Base-by-base conservation (phyloP, 2,113 vertebrate species). In the Abramis brama region DNA sequence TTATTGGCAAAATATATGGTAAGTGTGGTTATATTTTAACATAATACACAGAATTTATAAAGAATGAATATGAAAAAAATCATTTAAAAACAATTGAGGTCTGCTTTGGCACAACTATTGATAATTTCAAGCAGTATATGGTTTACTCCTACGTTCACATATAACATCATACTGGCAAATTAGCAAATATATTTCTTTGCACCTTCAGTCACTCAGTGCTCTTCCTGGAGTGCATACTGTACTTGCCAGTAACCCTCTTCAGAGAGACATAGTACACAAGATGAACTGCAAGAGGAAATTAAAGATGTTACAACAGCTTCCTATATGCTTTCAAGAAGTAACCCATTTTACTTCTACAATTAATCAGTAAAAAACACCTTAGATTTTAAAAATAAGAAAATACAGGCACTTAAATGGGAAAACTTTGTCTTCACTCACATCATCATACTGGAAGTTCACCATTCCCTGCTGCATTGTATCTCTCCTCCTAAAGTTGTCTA, bases 381-480 rank as follows among this genome's bases (percentile, higher is more conserved):
- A 8, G 33, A 36, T 25, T n/a, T 43, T 13, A 57, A 36, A 21
- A 30, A 27, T 13, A n/a, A 73, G 17, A 55, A 39, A 79, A 62
- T 19, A 15, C 0, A 62, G 55, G 33, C 11, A 12, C 21, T 2
- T 45, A 19, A 62, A 45, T 30, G 6, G 17, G 59, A 64, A n/a
- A 45, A 45, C 17, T 45, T 19, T 27, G n/a, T 68, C 0, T 0
- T 6, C 86, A 94, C 97, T 97, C 90, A 98, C 97, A 74, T 98
- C 97, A 23, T 98, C 96, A 62, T 97, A 98, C 12, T 92, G 87
- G 88, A 98, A 97, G 93, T 91, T 96, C 87, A 96, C 97, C 25
- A 94, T 75, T 3, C 97, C 97, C 91, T 96, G 96, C 5, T 96
- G 96, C 94, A 97, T 95, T 85, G 92, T 90, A 55, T 98, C 96